Evolutionary conservation across 2,797 vertebrate genomes (phyloP), one percentile per base, ranked within the genome.

Genomic region (Clarias laeviceps): DNA sequence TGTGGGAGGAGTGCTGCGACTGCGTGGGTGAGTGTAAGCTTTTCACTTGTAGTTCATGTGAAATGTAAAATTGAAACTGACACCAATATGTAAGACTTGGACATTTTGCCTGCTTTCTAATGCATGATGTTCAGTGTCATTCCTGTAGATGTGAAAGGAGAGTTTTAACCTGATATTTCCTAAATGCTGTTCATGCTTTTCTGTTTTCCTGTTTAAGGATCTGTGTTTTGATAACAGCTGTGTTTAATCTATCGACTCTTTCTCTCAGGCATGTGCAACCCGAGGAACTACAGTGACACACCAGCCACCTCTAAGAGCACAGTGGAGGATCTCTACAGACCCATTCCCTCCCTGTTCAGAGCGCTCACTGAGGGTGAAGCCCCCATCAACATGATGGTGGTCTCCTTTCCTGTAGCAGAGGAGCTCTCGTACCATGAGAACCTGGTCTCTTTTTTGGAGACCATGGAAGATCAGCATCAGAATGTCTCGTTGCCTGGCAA

Each of bases 1-100:
- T 99, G 8, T 99, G 98, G 98, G 97, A 99, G 57, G 98, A 99
- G 93, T 99, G 98, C 94, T 99, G 98, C 85, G 98, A 99, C 93
- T 99, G 98, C 18, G 98, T 99, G 77, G 98, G 98, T 99, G 93
- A 97, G 97, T 85, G 29, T 79, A 54, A 59, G 11, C 27, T 5
- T 64, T 45, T n/a, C 17, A 5, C n/a, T 78, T 24, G 22, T 61
- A 56, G 11, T 69, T 29, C 56, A 18, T 70, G 8, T 34, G 22
- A 32, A 32, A 8, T 62, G 34, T 61, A 27, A 11, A 74, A 56
- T 24, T 59, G 3, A 20, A 59, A 32, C 9, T 4, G 1, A 29
- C 32, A 56, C 37, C 69, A 62, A 17, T 20, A 9, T 57, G 27
- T 50, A 45, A 22, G 45, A 82, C 15, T 17, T 5, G 37, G 45